Percentiles rank a stretch among this genome's conserved stretches.
These are phyloP conservation scores for Sula dactylatra DNA, from an alignment of 2,113 vertebrate genomes.

Conservation along the genomic window DNA sequence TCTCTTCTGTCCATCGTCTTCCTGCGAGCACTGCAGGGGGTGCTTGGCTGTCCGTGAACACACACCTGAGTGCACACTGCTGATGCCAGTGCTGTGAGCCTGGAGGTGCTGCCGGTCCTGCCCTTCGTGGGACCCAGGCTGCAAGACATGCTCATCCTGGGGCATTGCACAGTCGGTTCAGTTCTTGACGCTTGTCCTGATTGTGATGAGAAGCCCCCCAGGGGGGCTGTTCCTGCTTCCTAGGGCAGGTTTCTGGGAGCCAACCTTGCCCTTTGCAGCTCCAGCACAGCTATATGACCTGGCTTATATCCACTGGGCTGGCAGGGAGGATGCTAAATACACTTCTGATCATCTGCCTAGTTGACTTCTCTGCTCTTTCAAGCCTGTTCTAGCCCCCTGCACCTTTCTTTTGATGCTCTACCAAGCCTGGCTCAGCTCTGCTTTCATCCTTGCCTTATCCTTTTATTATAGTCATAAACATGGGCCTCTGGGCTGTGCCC, in stretches of 20 bases:
- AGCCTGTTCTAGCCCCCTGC: conserved; percentile 41
- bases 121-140: not conserved
- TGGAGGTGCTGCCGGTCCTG: not conserved
- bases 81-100: not conserved
- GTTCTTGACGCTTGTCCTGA: not conserved
- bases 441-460: conserved; percentile 41
- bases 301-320: not conserved
- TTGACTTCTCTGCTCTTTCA: conserved; percentile 31
- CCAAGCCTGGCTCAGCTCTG: conserved; percentile 29
- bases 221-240: not conserved
- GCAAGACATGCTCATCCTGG: not conserved
- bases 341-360: conserved; percentile 41
- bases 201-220: not conserved
- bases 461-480: conserved; percentile 30
- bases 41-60: rapidly evolving
- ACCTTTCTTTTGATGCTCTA: conserved; percentile 52
- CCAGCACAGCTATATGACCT: not conserved
- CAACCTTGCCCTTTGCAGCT: not conserved
- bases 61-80: rapidly evolving
- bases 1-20: not conserved
- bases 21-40: rapidly evolving
- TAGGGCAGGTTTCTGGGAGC: not conserved
- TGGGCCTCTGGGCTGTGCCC: conserved; percentile 27
- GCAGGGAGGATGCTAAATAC: conserved; percentile 10
- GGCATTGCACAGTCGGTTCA: rapidly evolving